Conservation (phyloP, 2,113 vertebrate species). For the Forbesichthys agassizii region DNA sequence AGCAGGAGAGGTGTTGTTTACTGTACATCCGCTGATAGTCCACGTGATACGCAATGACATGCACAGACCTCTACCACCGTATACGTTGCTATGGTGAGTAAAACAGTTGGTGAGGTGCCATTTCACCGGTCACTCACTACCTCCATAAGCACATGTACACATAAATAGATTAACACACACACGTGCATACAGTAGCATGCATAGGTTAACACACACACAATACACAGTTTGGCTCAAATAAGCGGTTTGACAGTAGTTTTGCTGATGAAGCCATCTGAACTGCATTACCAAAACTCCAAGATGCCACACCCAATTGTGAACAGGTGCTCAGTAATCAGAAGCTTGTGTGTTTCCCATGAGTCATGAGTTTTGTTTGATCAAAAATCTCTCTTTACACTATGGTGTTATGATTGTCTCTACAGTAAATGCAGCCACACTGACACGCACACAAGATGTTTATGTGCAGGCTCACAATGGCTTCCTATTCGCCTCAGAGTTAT, state of each 20-base stretch:
- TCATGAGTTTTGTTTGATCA: constrained; percentile 15
- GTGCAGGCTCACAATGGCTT: no score
- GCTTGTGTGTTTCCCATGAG: constrained; percentile 30
- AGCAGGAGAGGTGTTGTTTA: background rate
- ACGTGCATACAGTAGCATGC: background rate
- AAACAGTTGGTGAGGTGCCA: constrained; percentile 56
- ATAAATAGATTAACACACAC: constrained; percentile 4
- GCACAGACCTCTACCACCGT: constrained; percentile 38
- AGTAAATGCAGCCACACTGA: no score
- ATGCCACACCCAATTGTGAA: constrained; percentile 58
- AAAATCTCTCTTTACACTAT: no score
- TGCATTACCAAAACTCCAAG: constrained; percentile 58
- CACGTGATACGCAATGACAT: constrained; percentile 51
- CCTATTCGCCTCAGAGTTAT: no score
- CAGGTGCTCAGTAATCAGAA: constrained; percentile 33
- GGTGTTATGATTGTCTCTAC: no score
- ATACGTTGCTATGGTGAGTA: constrained; percentile 70
- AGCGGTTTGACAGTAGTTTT: constrained; percentile 67
- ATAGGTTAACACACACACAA: background rate
- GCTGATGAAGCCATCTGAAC: constrained; percentile 67
- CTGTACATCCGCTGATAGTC: constrained; percentile 12
- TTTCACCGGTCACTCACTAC: constrained; percentile 41
- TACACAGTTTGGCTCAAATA: constrained; percentile 55
- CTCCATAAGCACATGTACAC: constrained; percentile 47
- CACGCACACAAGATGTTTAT: no score